Evolutionary conservation across 2,888 invertebrate species (phyloP), one percentile per base, ranked within the genome.

Genomic region (Branchipolynoe longqiensis): DNA sequence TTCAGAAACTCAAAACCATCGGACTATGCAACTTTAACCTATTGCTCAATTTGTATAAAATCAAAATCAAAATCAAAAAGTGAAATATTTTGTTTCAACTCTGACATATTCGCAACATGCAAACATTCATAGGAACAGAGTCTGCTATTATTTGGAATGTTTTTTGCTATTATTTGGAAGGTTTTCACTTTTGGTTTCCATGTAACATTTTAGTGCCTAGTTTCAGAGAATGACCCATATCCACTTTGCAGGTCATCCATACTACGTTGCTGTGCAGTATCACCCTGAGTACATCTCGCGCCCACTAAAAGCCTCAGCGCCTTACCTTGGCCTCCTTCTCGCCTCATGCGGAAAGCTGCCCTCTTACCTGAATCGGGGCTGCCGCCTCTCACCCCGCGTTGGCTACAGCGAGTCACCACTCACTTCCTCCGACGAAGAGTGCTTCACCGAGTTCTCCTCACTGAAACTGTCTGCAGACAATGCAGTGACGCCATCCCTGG

Each of bases 211-310:
- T n/a, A n/a, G n/a, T n/a, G n/a, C n/a, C n/a, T n/a, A n/a, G n/a
- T n/a, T n/a, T n/a, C n/a, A n/a, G n/a, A n/a, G n/a, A n/a, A n/a
- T n/a, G n/a, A n/a, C n/a, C n/a, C n/a, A n/a, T n/a, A n/a, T n/a
- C n/a, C n/a, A n/a, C 33, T 62, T 90, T 90, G 28, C 91, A 93
- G 95, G 95, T 83, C 99, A 99, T 94, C 97, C 97, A 0, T 99
- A 97, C 94, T 99, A 97, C 93, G 97, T 99, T 4, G 97, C 97
- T 0, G 98, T 98, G 0, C 99, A 99, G 94, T 99, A 97, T 94
- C 99, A 99, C 94, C 99, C 99, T 0, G 99, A 99, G 94, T 99
- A 99, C 93, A 95, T 98, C 87, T 98, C 98, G 0, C 95, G 98
- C 0, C 93, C 94, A 0, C 89, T 93, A 90, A 92, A 92, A 81